Base-by-base conservation (phyloP, 2,797 vertebrate species). In the Epinephelus coioides region DNA sequence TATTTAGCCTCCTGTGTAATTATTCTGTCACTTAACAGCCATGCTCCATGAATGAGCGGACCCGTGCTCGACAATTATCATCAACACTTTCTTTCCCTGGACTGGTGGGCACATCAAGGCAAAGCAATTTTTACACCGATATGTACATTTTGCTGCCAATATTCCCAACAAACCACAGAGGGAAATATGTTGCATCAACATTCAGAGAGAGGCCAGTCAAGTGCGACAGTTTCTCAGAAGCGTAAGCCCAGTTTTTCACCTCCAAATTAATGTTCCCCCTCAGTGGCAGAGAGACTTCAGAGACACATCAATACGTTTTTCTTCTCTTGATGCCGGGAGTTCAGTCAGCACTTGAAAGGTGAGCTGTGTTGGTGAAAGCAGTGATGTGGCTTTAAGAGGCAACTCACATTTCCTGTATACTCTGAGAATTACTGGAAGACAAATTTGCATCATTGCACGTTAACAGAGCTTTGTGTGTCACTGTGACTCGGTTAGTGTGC, bases 11-110 rank as follows among this genome's bases (percentile, higher is more conserved):
- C 21, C 69, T 84, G 85, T 91, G 90, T 95, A 95, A 96, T 96
- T 95, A 96, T 92, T 90, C 89, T 92, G 93, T 95, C 94, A 94
- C 74, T 94, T 93, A 86, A 92, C 92, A 84, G 86, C 78, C 78
- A 64, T 15, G 69, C 85, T 81, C 81, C 81, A 65, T 80, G 83
- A 91, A 93, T 79, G 84, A 88, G 82, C 90, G 81, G 76, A 79
- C 75, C 79, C 55, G 64, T 85, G 79, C 88, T 80, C 57, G 9
- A 88, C 84, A 93, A 94, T 94, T 91, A 94, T 84, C 82, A 84
- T 84, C 86, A 85, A 76, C 83, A 87, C 64, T 79, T 56, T 78
- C 70, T 92, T 92, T 91, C 73, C 54, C 73, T 59, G 76, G 50
- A 47, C 47, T 10, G 68, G 53, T 73, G 78, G 66, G 63, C 70